Evolutionary conservation across 2,888 invertebrate genomes (phyloP).

Genomic region (Azorinus chamasolen): DNA sequence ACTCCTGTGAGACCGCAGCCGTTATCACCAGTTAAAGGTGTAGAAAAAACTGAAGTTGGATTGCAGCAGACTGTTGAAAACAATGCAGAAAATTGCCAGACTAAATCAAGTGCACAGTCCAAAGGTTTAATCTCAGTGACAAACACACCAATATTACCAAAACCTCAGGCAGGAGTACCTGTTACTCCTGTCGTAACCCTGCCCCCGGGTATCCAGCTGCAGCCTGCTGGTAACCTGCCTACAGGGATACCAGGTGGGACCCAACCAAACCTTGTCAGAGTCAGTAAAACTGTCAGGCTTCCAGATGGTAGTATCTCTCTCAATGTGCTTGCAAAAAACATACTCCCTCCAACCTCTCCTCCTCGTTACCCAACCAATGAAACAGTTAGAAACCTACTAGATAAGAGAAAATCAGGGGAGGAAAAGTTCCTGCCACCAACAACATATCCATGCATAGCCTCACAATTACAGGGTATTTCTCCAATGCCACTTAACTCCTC

Average conservation of each 20-base stretch:
- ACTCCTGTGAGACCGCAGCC: neutral
- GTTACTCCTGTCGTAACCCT: constrained; percentile 11
- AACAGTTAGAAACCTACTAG: constrained; percentile 82
- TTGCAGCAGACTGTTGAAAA: neutral
- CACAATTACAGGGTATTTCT: constrained; percentile 22
- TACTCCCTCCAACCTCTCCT: constrained; percentile 42
- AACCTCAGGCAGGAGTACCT: constrained; percentile 30
- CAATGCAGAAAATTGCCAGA: neutral
- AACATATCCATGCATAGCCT: constrained; percentile 31
- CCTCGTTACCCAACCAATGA: constrained; percentile 81
- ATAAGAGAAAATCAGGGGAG: constrained; percentile 70
- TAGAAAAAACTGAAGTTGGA: neutral
- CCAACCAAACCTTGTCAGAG: neutral
- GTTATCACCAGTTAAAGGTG: neutral
- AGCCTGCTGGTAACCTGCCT: neutral
- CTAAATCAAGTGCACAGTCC: neutral
- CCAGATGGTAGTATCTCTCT: constrained; percentile 10
- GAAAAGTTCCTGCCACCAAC: constrained; percentile 33
- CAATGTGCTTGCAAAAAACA: neutral
- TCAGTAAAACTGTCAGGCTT: constrained; percentile 17
- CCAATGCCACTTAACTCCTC: constrained; percentile 11
- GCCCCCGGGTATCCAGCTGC: constrained; percentile 12
- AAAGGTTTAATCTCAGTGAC: constrained; percentile 1
- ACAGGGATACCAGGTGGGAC: neutral
- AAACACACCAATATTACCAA: constrained; percentile 48